Evolutionary conservation across 2,113 vertebrate genomes (phyloP).

Genomic region (Ranitomeya imitator): DNA sequence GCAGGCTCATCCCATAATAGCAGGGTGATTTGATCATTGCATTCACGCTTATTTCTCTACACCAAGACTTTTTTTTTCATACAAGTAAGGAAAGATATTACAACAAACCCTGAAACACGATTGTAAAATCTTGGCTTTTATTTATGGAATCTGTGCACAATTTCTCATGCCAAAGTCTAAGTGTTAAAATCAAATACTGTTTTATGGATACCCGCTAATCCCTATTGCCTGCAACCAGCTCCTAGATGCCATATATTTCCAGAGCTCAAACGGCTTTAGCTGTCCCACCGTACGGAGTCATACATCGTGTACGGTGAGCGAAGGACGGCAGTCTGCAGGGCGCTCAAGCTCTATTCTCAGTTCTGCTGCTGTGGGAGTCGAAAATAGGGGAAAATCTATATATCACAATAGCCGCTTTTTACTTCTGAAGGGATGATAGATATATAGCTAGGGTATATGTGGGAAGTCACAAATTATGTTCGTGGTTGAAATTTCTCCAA

Average conservation of each 20-base stretch:
- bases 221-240: constrained; percentile 29
- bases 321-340: background rate
- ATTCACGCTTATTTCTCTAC: background rate
- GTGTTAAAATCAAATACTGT: constrained; percentile 46
- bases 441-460: background rate
- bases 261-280: constrained; percentile 41
- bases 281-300: constrained; percentile 46
- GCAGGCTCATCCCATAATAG: background rate
- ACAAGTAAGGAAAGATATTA: constrained; percentile 19
- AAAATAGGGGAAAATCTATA: background rate
- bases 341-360: background rate
- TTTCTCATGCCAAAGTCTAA: constrained; percentile 47
- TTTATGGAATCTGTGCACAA: constrained; percentile 40
- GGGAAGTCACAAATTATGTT: background rate
- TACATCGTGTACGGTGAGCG: constrained; percentile 2
- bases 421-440: background rate
- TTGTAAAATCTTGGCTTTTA: constrained; percentile 26
- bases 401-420: constrained; percentile 13
- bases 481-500: background rate
- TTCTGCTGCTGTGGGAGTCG: constrained; percentile 3
- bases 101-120: constrained; percentile 34
- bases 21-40: background rate
- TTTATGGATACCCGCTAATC: constrained; percentile 53
- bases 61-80: background rate
- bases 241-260: constrained; percentile 43